A percentile compares a stretch with the other conserved stretches of the same genome.
These are phyloP conservation scores for Forbesichthys agassizii DNA, from an alignment of 2,113 vertebrate species.

Conservation along the genomic window DNA sequence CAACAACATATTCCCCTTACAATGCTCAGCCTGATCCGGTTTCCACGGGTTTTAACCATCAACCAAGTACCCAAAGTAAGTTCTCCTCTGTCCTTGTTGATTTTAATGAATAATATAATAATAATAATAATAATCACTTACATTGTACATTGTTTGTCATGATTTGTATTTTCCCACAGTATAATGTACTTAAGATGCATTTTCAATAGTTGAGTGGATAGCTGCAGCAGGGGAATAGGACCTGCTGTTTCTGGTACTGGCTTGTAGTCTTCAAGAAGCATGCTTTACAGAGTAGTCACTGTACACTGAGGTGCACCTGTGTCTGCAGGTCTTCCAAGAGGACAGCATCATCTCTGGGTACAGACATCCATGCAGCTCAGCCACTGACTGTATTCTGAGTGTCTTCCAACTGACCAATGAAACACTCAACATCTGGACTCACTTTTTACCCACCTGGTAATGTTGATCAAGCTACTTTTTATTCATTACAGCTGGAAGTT, in stretches of 20 bases:
- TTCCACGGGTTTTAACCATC: conserved; percentile 82
- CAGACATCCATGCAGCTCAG: conserved; percentile 85
- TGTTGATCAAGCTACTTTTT: background rate
- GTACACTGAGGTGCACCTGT: too few relatives aligned
- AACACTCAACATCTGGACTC: conserved; percentile 96
- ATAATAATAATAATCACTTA: too few relatives aligned
- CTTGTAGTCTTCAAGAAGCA: background rate
- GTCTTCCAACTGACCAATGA: conserved; percentile 94
- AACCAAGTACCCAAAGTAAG: conserved; percentile 92
- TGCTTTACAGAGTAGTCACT: too few relatives aligned
- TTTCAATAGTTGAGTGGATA: too few relatives aligned
- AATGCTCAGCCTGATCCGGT: conserved; percentile 83
- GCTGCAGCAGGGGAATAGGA: too few relatives aligned
- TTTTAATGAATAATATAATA: background rate
- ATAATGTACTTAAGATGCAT: too few relatives aligned
- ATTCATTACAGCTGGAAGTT: background rate
- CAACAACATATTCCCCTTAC: conserved; percentile 31
- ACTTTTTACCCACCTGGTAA: conserved; percentile 90
- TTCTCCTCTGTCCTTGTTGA: conserved; percentile 14
- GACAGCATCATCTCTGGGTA: conserved; percentile 91
- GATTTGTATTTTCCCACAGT: too few relatives aligned
- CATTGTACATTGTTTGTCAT: too few relatives aligned
- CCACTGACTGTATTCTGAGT: conserved; percentile 87
- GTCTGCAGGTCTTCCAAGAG: conserved; percentile 86
- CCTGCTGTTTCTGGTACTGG: background rate